These are phyloP conservation scores for Leucania comma DNA, from an alignment of 2,888 invertebrate species.

Conservation along the genomic window DNA sequence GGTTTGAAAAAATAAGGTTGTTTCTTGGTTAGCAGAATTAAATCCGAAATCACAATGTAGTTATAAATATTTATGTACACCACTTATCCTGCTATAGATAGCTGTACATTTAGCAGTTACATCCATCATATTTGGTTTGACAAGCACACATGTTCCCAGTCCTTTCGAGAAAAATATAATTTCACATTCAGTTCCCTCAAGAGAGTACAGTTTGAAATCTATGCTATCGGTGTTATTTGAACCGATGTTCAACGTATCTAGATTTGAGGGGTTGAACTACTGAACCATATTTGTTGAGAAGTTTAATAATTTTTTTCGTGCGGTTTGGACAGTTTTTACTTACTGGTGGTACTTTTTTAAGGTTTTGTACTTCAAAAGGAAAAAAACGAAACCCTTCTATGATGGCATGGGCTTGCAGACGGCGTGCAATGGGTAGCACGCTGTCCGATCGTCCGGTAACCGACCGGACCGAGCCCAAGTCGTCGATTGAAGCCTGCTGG, in stretches of 20 bases:
- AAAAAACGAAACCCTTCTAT: too few species aligned
- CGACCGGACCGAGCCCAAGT: too few species aligned
- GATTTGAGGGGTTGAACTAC: background rate
- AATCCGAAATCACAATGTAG: conserved; percentile 8
- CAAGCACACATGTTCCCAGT: conserved; percentile 65
- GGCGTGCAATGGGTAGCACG: too few species aligned
- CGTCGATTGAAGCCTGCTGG: too few species aligned
- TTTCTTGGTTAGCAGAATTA: background rate
- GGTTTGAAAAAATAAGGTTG: too few species aligned
- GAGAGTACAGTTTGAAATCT: conserved; percentile 56
- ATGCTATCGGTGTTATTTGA: conserved; percentile 10
- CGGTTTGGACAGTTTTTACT: background rate
- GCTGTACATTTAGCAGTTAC: conserved; percentile 38
- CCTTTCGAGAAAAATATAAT: conserved; percentile 66
- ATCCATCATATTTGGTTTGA: conserved; percentile 70
- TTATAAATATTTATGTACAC: conserved; percentile 1
- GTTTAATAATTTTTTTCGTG: conserved; percentile 5
- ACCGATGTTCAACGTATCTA: conserved; percentile 2
- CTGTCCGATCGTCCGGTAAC: too few species aligned
- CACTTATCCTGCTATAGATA: conserved; percentile 9
- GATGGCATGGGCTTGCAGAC: too few species aligned
- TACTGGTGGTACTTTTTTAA: background rate
- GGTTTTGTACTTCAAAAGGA: too few species aligned
- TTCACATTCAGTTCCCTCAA: conserved; percentile 59
- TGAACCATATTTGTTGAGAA: background rate